phyloP scores from a whole-genome alignment of 2,888 invertebrate genomes.

The Buathra laborator region DNA sequence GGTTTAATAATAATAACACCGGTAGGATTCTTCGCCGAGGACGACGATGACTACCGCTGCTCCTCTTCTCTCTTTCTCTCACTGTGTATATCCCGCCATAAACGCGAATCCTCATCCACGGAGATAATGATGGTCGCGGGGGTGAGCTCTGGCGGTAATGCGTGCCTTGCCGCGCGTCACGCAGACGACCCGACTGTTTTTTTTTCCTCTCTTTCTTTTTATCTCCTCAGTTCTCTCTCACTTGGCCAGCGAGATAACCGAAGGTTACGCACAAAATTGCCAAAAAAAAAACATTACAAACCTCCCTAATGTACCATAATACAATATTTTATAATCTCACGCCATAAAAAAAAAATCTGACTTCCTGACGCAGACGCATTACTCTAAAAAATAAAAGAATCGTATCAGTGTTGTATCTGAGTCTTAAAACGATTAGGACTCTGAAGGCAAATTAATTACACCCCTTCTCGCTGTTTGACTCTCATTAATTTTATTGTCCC shows the following conservation, averaged over 20 bases:
- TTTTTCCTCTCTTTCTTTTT: conserved; percentile 23
- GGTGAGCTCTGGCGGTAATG: conserved; percentile 71
- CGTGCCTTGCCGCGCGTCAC: conserved; percentile 63
- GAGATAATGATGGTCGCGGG: conserved; percentile 78
- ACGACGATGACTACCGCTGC: conserved; percentile 38
- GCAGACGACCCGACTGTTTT: conserved; percentile 31
- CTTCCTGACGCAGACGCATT: neutral
- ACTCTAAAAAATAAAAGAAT: neutral
- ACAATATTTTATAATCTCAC: neutral
- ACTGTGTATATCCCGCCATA: conserved; percentile 56
- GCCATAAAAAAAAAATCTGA: neutral
- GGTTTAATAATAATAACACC: conserved; percentile 72
- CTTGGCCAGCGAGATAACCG: neutral
- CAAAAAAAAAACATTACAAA: conserved; percentile 24
- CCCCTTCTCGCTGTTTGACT: neutral
- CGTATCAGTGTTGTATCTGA: neutral
- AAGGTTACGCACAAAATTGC: conserved; percentile 50
- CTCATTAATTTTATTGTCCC: neutral
- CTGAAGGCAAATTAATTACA: conserved; percentile 49
- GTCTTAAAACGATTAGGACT: conserved; percentile 66
- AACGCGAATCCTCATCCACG: conserved; percentile 71
- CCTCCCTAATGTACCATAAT: neutral
- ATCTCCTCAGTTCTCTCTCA: neutral
- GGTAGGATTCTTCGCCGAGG: conserved; percentile 63
- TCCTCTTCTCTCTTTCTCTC: conserved; percentile 36